Evolutionary conservation across 2,888 invertebrate species (phyloP).

Genomic region (Hoplodrina ambigua): DNA sequence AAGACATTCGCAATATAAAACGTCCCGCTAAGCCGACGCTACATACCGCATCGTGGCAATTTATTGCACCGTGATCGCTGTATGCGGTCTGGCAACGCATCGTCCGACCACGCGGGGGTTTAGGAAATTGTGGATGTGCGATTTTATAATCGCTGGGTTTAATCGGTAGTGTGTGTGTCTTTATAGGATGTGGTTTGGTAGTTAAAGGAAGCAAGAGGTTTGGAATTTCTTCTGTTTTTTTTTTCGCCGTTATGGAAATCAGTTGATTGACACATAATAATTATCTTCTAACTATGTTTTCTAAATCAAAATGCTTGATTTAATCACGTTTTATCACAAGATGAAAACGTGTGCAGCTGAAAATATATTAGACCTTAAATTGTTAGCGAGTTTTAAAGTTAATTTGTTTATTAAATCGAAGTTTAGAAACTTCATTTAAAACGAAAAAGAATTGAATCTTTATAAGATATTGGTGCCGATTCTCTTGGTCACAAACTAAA

Average conservation of each 20-base stretch:
- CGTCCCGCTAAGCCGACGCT: slow-evolving; percentile 73
- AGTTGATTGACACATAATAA: neutral
- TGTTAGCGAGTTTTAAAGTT: too few species aligned
- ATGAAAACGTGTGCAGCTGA: too few species aligned
- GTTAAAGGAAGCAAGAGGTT: neutral
- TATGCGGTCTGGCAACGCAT: slow-evolving; percentile 78
- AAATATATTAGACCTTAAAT: too few species aligned
- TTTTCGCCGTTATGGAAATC: neutral
- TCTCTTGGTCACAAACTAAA: too few species aligned
- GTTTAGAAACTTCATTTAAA: too few species aligned
- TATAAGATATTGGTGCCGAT: too few species aligned
- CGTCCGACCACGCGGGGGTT: slow-evolving; percentile 46
- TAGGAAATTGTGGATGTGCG: slow-evolving; percentile 56
- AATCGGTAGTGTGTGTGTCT: slow-evolving; percentile 29
- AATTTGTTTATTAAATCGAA: too few species aligned
- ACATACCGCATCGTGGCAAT: slow-evolving; percentile 74
- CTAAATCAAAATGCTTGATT: too few species aligned
- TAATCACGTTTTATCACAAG: too few species aligned
- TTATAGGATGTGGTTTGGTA: slow-evolving; percentile 38
- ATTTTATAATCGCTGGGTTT: slow-evolving; percentile 48
- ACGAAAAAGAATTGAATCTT: too few species aligned
- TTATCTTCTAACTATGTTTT: neutral
- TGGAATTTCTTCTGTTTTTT: neutral
- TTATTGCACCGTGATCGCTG: slow-evolving; percentile 73
- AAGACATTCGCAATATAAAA: slow-evolving; percentile 74